These are phyloP conservation scores for Candoia aspera DNA, from an alignment of 2,113 vertebrate genomes.

Conservation along the genomic window DNA sequence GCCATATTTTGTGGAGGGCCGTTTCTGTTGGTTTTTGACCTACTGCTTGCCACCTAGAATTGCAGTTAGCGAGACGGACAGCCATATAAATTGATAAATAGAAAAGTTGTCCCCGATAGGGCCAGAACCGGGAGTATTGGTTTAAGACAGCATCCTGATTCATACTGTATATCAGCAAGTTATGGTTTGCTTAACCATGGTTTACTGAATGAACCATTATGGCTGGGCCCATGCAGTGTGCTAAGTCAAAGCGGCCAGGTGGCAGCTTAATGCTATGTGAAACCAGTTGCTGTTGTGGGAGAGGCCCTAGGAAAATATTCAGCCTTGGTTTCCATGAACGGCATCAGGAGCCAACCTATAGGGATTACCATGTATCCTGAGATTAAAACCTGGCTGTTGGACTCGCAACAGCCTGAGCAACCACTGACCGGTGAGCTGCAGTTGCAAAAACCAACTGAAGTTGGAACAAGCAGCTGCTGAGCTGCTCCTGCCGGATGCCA, in stretches of 20 bases:
- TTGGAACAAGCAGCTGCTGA: slow-evolving; percentile 49
- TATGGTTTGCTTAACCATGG: background rate
- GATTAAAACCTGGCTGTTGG: background rate
- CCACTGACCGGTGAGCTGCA: background rate
- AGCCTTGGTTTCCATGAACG: background rate
- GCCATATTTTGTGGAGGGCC: background rate
- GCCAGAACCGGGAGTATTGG: background rate
- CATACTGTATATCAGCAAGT: background rate
- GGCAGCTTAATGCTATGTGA: background rate
- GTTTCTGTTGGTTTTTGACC: background rate
- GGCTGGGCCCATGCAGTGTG: background rate
- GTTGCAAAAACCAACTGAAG: slow-evolving; percentile 26
- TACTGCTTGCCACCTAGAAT: background rate
- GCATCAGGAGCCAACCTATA: background rate
- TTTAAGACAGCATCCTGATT: background rate
- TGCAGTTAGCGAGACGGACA: background rate
- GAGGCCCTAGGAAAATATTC: background rate
- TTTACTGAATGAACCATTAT: background rate
- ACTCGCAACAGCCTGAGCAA: background rate
- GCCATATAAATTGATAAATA: background rate
- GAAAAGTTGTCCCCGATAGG: background rate
- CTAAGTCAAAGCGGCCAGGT: background rate
- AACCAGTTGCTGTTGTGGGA: background rate
- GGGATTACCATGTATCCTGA: background rate
- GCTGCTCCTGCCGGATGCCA: slow-evolving; percentile 45